A percentile compares a stretch with the other conserved stretches of the same genome.
These are phyloP conservation scores for Agrypnia vestita DNA, from an alignment of 1,140 invertebrate species.

Conservation along the genomic window DNA sequence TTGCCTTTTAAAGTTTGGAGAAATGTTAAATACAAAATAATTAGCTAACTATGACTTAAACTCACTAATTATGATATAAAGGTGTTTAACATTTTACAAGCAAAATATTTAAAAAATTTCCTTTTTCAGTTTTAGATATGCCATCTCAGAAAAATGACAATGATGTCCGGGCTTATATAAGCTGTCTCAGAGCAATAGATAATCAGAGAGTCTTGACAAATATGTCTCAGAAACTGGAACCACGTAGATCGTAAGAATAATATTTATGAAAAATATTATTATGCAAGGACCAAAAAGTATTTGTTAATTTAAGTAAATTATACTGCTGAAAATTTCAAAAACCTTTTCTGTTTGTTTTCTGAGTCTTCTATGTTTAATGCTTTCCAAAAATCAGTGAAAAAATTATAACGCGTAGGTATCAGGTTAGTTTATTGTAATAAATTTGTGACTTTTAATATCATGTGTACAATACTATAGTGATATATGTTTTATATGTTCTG, in stretches of 20 bases:
- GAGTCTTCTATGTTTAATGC: too few species aligned
- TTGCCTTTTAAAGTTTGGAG: too few species aligned
- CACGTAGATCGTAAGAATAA: conserved; percentile 64
- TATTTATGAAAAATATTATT: conserved; percentile 5
- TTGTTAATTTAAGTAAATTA: neutral
- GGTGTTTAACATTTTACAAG: too few species aligned
- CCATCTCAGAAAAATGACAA: conserved; percentile 80
- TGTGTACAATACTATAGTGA: too few species aligned
- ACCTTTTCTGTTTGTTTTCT: neutral
- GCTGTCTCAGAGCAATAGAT: conserved; percentile 83
- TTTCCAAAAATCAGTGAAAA: too few species aligned
- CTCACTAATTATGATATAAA: too few species aligned
- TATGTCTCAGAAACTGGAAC: conserved; percentile 82
- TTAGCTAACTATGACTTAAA: too few species aligned
- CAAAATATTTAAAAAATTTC: neutral
- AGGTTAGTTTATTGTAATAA: too few species aligned
- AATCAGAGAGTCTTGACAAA: conserved; percentile 84
- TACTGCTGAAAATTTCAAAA: neutral
- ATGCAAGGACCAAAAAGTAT: conserved; percentile 54
- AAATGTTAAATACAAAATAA: too few species aligned
- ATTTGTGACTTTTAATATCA: too few species aligned
- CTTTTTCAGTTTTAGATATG: conserved; percentile 75
- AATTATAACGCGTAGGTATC: too few species aligned
- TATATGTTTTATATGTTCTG: too few species aligned
- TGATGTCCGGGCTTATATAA: conserved; percentile 78